Conservation (phyloP, 2,797 vertebrate species). For the Pipistrellus pygmaeus region DNA sequence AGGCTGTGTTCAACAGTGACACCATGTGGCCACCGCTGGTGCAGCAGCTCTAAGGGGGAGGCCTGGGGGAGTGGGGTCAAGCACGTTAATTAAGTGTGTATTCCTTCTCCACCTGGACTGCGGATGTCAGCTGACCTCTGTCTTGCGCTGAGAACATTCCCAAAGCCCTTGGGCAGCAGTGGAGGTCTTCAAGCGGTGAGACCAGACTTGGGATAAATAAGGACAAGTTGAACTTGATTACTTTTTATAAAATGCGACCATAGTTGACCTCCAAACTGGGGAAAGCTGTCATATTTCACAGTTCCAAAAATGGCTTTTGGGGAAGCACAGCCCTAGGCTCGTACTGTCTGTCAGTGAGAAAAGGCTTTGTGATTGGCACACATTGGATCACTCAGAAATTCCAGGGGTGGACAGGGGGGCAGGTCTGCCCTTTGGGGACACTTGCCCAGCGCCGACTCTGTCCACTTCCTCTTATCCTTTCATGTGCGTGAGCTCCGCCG, state of each 20-base stretch:
- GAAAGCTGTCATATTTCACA: not conserved
- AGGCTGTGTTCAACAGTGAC: not conserved
- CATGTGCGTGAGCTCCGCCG: not conserved
- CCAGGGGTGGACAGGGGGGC: not conserved
- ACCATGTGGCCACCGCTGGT: not conserved
- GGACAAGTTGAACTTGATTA: not conserved
- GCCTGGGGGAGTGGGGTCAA: rapidly evolving
- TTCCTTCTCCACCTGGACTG: not conserved
- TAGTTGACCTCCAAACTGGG: not conserved
- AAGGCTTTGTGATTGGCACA: not conserved
- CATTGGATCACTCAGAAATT: no score
- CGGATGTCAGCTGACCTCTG: not conserved
- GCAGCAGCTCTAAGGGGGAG: rapidly evolving
- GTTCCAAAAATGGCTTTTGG: not conserved
- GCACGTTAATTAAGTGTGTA: not conserved
- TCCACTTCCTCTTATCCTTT: not conserved
- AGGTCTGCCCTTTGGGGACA: not conserved
- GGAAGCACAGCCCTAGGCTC: not conserved
- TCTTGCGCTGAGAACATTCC: not conserved
- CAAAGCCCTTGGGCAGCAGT: not conserved
- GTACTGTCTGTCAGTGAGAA: not conserved
- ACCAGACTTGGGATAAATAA: not conserved
- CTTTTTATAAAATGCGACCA: not conserved
- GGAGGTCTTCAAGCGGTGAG: not conserved
- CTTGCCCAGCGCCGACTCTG: not conserved